Evolutionary conservation across 1,140 invertebrate genomes (phyloP).

Genomic region (Adelges cooleyi): DNA sequence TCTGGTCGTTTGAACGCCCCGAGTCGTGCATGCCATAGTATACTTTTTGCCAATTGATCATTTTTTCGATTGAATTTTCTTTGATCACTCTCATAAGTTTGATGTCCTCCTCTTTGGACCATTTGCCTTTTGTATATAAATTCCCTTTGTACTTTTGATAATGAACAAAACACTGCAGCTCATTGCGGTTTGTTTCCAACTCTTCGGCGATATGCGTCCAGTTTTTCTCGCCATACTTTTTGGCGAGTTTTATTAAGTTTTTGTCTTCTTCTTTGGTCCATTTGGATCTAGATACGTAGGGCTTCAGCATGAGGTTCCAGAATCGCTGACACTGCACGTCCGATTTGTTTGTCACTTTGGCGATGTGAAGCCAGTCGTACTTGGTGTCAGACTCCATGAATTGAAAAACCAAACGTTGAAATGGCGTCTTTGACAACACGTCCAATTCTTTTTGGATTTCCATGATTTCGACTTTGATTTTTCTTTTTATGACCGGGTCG

Average conservation of each 20-base stretch:
- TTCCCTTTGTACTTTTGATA: conserved; percentile 8
- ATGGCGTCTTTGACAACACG: neutral
- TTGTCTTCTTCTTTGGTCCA: conserved; percentile 13
- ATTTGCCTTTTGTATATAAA: neutral
- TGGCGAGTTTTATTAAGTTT: neutral
- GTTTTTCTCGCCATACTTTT: conserved; percentile 8
- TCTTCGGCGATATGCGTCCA: conserved; percentile 3
- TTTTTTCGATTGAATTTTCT: neutral
- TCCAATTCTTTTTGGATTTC: conserved; percentile 8
- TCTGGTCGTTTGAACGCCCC: conserved; percentile 2
- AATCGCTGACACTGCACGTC: conserved; percentile 9
- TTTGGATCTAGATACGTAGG: conserved; percentile 6
- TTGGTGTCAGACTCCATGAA: conserved; percentile 8
- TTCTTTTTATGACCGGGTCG: neutral
- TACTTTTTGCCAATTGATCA: conserved; percentile 23
- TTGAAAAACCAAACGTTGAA: conserved; percentile 7
- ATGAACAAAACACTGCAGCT: conserved; percentile 22
- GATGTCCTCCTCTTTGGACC: conserved; percentile 13
- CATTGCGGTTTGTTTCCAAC: conserved; percentile 11
- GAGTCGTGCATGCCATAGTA: neutral
- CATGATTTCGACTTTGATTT: conserved; percentile 13
- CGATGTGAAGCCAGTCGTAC: conserved; percentile 22
- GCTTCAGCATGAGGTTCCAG: conserved; percentile 18
- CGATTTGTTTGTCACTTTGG: conserved; percentile 6
- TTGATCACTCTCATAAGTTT: neutral